These are phyloP conservation scores for Forbesichthys agassizii DNA, from an alignment of 2,113 vertebrate species.

Conservation along the genomic window DNA sequence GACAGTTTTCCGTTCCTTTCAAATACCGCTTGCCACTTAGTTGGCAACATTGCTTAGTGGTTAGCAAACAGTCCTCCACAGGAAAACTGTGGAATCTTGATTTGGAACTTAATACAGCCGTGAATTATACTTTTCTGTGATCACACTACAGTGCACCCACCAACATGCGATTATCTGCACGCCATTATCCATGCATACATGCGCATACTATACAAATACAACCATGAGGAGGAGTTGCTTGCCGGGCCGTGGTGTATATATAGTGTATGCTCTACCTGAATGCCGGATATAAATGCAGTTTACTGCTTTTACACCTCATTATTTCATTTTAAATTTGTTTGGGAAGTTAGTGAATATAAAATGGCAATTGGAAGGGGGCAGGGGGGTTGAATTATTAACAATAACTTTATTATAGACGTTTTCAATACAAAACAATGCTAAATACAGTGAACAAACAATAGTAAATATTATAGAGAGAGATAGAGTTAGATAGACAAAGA, in stretches of 20 bases:
- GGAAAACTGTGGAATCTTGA: slow-evolving; percentile 62
- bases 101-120: slow-evolving; percentile 58
- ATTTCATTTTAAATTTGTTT: background rate
- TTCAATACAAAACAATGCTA: background rate
- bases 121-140: slow-evolving; percentile 42
- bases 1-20: slow-evolving; percentile 62
- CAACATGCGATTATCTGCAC: background rate
- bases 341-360: no score
- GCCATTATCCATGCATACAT: no score
- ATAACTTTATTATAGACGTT: no score
- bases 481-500: slow-evolving; percentile 5
- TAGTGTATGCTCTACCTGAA: background rate
- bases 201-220: no score
- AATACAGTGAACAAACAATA: slow-evolving; percentile 21
- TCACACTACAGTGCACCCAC: slow-evolving; percentile 44
- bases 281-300: background rate
- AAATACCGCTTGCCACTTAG: slow-evolving; percentile 55
- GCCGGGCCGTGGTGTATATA: no score
- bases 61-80: slow-evolving; percentile 51
- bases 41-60: slow-evolving; percentile 45
- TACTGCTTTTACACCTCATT: slow-evolving; percentile 20
- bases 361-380: slow-evolving; percentile 4
- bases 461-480: slow-evolving; percentile 10
- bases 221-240: no score
- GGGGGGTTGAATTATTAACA: background rate